A percentile compares a stretch with the other conserved stretches of the same genome.
Evolutionary conservation across 2,888 invertebrate genomes (phyloP).

Genomic region (Acanthacorydalis orientalis): DNA sequence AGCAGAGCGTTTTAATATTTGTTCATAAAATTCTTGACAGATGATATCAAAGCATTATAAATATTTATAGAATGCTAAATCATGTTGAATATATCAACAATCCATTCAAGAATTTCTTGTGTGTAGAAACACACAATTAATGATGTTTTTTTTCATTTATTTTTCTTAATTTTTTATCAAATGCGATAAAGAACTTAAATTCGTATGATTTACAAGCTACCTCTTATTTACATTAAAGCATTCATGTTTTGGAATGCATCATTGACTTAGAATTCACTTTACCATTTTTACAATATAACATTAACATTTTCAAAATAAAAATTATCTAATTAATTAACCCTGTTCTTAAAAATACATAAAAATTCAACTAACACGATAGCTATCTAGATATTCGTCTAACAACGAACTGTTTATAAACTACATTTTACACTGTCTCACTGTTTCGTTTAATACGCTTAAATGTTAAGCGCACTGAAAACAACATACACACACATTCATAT

Average conservation of each 20-base stretch:
- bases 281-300: constrained; percentile 13
- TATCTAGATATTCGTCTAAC: not conserved
- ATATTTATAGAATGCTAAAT: too few relatives aligned
- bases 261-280: constrained; percentile 15
- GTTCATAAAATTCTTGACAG: too few relatives aligned
- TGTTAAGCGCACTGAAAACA: too few relatives aligned
- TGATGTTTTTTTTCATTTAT: not conserved
- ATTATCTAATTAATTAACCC: constrained; percentile 12
- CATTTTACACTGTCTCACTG: constrained; percentile 2
- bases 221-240: constrained; percentile 9
- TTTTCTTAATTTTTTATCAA: not conserved
- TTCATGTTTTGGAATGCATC: constrained; percentile 5
- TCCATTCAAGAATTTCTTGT: too few relatives aligned
- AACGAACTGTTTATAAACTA: constrained; percentile 4
- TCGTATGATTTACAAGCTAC: constrained; percentile 7
- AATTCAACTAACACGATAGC: not conserved
- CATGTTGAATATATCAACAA: too few relatives aligned
- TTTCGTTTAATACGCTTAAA: not conserved
- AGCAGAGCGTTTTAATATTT: too few relatives aligned
- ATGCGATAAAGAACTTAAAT: not conserved
- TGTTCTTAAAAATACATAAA: constrained; percentile 11
- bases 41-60: too few relatives aligned
- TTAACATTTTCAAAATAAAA: constrained; percentile 12
- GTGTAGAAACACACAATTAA: not conserved
- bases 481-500: too few relatives aligned